Conservation (phyloP, 2,113 vertebrate species). For the Oceanites oceanicus region DNA sequence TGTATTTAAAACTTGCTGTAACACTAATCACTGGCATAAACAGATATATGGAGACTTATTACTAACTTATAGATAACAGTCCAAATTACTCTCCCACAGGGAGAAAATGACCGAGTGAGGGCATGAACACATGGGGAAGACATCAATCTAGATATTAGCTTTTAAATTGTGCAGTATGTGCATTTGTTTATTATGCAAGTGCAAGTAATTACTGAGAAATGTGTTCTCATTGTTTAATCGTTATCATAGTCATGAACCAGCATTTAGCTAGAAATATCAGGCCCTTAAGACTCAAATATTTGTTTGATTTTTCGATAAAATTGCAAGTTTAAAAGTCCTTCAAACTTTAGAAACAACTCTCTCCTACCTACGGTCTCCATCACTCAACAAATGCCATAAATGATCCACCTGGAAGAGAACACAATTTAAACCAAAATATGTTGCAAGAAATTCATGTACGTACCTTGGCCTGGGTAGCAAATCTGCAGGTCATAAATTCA, state of each 20-base stretch:
- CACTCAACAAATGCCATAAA: not conserved
- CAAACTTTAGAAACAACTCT: not conserved
- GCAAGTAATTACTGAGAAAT: not conserved
- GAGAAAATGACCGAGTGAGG: not conserved
- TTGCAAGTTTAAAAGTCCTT: not conserved
- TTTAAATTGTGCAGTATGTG: not conserved
- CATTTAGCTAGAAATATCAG: not conserved
- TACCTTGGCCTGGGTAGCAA: slow-evolving; percentile 92
- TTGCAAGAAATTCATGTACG: slow-evolving; percentile 46
- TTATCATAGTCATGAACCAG: not conserved
- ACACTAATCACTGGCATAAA: not conserved
- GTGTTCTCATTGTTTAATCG: not conserved
- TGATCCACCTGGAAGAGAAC: not conserved
- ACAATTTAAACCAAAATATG: not conserved
- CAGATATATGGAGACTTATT: not conserved
- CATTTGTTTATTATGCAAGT: not conserved
- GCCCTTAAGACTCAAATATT: not conserved
- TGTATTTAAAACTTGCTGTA: not conserved
- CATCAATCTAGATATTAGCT: not conserved
- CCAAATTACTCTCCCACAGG: not conserved
- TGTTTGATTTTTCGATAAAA: not conserved
- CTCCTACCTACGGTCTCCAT: not conserved
- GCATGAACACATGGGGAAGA: not conserved
- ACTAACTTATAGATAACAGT: not conserved
- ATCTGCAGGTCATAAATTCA: slow-evolving; percentile 90